Percentiles rank a stretch among this genome's conserved stretches.
phyloP scores from a whole-genome alignment of 1,140 invertebrate genomes.

The Dendrolimus kikuchii region DNA sequence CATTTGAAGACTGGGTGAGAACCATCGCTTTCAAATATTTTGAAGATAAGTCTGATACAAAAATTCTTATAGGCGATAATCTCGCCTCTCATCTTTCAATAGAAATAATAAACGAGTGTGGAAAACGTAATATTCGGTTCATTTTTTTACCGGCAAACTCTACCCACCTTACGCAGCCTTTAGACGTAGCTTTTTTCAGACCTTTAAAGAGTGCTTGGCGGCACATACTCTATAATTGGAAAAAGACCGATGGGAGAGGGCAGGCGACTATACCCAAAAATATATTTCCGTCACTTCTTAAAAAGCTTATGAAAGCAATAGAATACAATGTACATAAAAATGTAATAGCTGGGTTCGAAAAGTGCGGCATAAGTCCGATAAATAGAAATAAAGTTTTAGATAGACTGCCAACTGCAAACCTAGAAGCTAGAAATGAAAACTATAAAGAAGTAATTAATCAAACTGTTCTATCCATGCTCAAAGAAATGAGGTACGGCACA shows the following conservation, averaged over 20 bases:
- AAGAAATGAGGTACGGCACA: slow-evolving; percentile 5
- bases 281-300: slow-evolving; percentile 1
- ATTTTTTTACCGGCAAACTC: slow-evolving; percentile 5
- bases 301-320: slow-evolving; percentile 6
- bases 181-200: not conserved
- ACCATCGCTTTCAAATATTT: too few species aligned
- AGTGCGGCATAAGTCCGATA: slow-evolving; percentile 6
- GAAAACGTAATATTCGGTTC: slow-evolving; percentile 4
- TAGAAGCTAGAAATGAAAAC: slow-evolving; percentile 4
- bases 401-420: slow-evolving; percentile 3
- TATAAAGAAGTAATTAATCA: slow-evolving; percentile 8
- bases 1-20: too few species aligned
- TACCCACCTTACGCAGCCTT: too few species aligned
- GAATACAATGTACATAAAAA: slow-evolving; percentile 4
- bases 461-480: slow-evolving; percentile 6
- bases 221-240: slow-evolving; percentile 3
- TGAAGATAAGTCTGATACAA: too few species aligned
- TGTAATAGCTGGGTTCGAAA: slow-evolving; percentile 6
- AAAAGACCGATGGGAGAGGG: slow-evolving; percentile 1
- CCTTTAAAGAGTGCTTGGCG: slow-evolving; percentile 2
- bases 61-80: too few species aligned
- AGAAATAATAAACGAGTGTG: slow-evolving; percentile 2
- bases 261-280: slow-evolving; percentile 5
- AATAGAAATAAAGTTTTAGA: slow-evolving; percentile 8
- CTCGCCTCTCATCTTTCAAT: too few species aligned